Percentiles rank a stretch among this genome's conserved stretches.
These are phyloP conservation scores for Catocala fraxini DNA, from an alignment of 2,888 invertebrate genomes.

Conservation along the genomic window DNA sequence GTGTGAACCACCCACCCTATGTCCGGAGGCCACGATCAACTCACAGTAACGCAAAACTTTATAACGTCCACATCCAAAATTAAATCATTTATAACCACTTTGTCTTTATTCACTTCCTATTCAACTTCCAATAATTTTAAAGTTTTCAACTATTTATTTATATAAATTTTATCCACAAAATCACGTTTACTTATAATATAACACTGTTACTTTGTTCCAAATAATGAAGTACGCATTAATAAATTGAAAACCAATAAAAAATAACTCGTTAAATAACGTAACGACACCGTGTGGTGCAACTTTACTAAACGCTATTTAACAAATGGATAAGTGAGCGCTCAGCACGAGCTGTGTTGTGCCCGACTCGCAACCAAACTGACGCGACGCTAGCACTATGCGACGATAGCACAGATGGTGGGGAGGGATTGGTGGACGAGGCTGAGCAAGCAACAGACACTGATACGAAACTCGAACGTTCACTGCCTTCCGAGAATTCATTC, in stretches of 20 bases:
- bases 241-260: not conserved
- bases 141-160: not conserved
- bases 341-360: not conserved
- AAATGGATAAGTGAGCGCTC: conserved; percentile 23
- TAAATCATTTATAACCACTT: conserved; percentile 21
- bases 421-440: conserved; percentile 58
- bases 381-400: conserved; percentile 18
- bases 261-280: not conserved
- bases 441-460: conserved; percentile 57
- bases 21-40: conserved; percentile 67
- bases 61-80: conserved; percentile 38
- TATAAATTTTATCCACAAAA: not conserved
- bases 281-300: not conserved
- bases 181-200: not conserved
- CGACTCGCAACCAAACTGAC: conserved; percentile 21
- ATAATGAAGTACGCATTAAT: conserved; percentile 18
- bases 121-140: conserved; percentile 16
- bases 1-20: conserved; percentile 61
- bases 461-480: conserved; percentile 72
- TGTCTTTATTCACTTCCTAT: conserved; percentile 31
- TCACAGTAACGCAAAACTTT: conserved; percentile 34
- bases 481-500: conserved; percentile 80
- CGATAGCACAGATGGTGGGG: conserved; percentile 41
- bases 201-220: conserved; percentile 10
- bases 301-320: conserved; percentile 16